A percentile compares a stretch with the other conserved stretches of the same genome.
Evolutionary conservation across 2,797 vertebrate genomes (phyloP).

Genomic region (Pipistrellus kuhlii): DNA sequence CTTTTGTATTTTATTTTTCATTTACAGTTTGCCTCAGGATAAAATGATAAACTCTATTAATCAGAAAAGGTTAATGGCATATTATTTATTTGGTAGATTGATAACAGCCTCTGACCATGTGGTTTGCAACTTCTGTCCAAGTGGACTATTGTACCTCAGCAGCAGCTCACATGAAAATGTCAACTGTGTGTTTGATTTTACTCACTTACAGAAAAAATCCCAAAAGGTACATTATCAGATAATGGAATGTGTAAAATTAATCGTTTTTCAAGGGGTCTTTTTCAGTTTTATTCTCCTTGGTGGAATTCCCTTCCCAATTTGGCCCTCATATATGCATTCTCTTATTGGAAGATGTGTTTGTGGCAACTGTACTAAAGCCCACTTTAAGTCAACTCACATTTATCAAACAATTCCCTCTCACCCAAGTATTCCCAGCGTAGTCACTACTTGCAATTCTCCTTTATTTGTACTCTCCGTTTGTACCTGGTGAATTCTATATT

Average conservation of each 20-base stretch:
- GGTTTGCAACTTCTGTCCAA: constrained; percentile 65
- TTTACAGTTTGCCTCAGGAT: constrained; percentile 61
- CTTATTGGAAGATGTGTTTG: constrained; percentile 60
- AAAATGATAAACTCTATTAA: constrained; percentile 72
- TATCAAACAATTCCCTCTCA: constrained; percentile 82
- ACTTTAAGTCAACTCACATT: constrained; percentile 77
- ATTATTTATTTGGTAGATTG: constrained; percentile 72
- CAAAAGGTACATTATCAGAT: constrained; percentile 74
- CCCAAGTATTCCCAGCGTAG: constrained; percentile 82
- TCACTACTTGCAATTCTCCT: constrained; percentile 73
- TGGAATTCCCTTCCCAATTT: constrained; percentile 74
- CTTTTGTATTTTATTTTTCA: constrained; percentile 75
- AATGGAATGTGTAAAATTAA: constrained; percentile 80
- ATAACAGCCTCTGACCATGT: constrained; percentile 53
- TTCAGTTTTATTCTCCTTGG: constrained; percentile 67
- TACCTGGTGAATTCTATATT: constrained; percentile 89
- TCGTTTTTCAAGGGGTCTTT: constrained; percentile 69
- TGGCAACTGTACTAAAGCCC: constrained; percentile 74
- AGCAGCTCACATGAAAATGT: constrained; percentile 71
- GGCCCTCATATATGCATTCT: constrained; percentile 47
- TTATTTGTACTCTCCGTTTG: constrained; percentile 79
- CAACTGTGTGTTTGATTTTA: constrained; percentile 72
- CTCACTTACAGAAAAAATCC: constrained; percentile 67
- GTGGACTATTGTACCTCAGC: constrained; percentile 44
- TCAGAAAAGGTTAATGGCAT: constrained; percentile 71